Evolutionary conservation across 37 sponge, comb jelly and placozoan species (phyloP).

Genomic region (Ephydatia muelleri): DNA sequence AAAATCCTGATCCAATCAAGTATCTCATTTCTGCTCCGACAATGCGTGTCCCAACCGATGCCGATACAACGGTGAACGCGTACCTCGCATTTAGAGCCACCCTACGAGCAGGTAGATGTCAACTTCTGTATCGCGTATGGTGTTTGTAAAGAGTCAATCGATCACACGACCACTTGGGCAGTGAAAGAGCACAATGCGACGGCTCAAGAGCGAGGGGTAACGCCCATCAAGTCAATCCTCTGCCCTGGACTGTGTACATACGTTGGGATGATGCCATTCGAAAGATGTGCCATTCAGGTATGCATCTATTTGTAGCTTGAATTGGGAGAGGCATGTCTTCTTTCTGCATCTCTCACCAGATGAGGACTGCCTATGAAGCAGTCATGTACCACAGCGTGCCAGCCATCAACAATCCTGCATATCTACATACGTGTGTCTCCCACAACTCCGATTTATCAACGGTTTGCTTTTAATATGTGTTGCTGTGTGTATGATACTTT

Average conservation of each 20-base stretch:
- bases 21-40: constrained; percentile 86
- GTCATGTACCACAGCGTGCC: constrained; percentile 36
- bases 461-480: neutral
- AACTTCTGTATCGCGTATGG: neutral
- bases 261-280: constrained; percentile 76
- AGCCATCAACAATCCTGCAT: constrained; percentile 28
- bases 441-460: neutral
- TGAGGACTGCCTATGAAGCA: constrained; percentile 62
- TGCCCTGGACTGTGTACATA: constrained; percentile 86
- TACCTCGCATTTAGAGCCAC: constrained; percentile 81
- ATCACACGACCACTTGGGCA: neutral
- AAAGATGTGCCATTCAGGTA: constrained; percentile 70
- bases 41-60: constrained; percentile 78
- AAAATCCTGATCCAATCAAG: constrained; percentile 53
- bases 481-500: too few relatives aligned
- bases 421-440: constrained; percentile 7
- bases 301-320: neutral
- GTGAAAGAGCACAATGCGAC: constrained; percentile 44
- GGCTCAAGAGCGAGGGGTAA: constrained; percentile 9
- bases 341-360: neutral
- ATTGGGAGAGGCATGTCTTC: neutral
- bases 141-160: neutral
- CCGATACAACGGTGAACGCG: constrained; percentile 63
- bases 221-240: constrained; percentile 53
- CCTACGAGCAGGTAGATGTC: constrained; percentile 51